Evolutionary conservation across 37 sponge, comb jelly and placozoan genomes (phyloP).

Genomic region (Halisarca cf. caerulea): DNA sequence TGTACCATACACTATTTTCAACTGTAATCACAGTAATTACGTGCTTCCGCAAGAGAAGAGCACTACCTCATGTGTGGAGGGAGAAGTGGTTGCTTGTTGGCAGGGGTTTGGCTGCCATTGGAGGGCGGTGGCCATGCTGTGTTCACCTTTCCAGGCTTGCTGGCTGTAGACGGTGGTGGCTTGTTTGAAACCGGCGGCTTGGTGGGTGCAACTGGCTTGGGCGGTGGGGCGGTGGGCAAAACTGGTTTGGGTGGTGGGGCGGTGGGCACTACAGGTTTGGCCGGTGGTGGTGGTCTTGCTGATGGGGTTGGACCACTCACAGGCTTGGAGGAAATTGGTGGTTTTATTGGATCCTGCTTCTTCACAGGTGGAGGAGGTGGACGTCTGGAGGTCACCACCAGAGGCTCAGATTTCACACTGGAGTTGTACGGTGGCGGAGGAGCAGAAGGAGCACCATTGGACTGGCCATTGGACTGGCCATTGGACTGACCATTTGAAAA

Average conservation of each 20-base stretch:
- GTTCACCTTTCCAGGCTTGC: neutral
- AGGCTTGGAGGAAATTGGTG: neutral
- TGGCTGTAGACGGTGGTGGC: neutral
- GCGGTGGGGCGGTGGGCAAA: neutral
- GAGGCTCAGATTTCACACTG: too few relatives aligned
- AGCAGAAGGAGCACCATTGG: neutral
- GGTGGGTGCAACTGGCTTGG: neutral
- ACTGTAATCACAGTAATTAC: too few relatives aligned
- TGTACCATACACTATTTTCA: too few relatives aligned
- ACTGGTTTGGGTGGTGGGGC: neutral
- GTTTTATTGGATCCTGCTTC: neutral
- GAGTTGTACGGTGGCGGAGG: neutral
- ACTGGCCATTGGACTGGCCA: too few relatives aligned
- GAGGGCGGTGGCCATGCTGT: neutral
- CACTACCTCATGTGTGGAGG: slow-evolving; percentile 5
- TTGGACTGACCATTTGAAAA: too few relatives aligned
- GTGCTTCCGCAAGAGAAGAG: too few relatives aligned
- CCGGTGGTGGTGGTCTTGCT: neutral
- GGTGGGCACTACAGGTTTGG: neutral
- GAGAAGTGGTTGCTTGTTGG: neutral
- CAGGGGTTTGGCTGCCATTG: neutral
- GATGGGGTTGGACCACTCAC: neutral
- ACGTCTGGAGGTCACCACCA: too few relatives aligned
- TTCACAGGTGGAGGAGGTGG: neutral
- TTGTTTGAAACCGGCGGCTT: neutral